Conservation (phyloP, 2,888 invertebrate species). For the Schrankia costaestrigalis region DNA sequence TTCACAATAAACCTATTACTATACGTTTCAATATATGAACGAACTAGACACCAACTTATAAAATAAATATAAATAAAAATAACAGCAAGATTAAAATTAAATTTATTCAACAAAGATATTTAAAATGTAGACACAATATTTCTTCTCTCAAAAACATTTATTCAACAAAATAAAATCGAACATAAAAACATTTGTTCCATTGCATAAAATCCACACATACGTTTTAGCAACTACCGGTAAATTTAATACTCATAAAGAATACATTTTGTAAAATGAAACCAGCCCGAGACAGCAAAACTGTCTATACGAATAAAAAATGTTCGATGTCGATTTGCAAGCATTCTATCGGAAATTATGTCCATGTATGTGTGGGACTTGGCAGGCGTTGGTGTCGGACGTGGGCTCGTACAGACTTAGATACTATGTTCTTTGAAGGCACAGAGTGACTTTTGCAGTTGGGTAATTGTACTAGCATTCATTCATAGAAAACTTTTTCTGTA, state of each 20-base stretch:
- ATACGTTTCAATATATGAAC: slow-evolving; percentile 25
- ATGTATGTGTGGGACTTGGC: slow-evolving; percentile 41
- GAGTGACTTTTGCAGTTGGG: too few relatives aligned
- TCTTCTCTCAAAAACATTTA: too few relatives aligned
- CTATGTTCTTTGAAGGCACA: slow-evolving; percentile 11
- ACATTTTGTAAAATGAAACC: slow-evolving; percentile 35
- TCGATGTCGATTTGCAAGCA: slow-evolving; percentile 47
- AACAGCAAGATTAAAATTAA: too few relatives aligned
- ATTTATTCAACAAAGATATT: too few relatives aligned
- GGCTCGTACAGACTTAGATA: slow-evolving; percentile 12
- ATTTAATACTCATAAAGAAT: slow-evolving; percentile 14
- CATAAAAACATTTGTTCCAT: too few relatives aligned
- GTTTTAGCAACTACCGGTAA: slow-evolving; percentile 3
- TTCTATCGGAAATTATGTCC: slow-evolving; percentile 51
- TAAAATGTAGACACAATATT: too few relatives aligned
- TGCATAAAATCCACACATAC: background rate
- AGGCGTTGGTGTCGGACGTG: slow-evolving; percentile 25
- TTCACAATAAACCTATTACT: too few relatives aligned
- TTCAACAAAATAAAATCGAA: background rate
- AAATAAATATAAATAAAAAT: too few relatives aligned
- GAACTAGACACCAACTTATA: slow-evolving; percentile 31
- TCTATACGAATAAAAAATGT: slow-evolving; percentile 43
- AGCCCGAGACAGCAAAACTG: slow-evolving; percentile 38
- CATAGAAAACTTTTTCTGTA: too few relatives aligned
- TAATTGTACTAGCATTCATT: too few relatives aligned